Base-by-base conservation (phyloP, 2,113 vertebrate genomes). In the Neodontobutis hainanensis region DNA sequence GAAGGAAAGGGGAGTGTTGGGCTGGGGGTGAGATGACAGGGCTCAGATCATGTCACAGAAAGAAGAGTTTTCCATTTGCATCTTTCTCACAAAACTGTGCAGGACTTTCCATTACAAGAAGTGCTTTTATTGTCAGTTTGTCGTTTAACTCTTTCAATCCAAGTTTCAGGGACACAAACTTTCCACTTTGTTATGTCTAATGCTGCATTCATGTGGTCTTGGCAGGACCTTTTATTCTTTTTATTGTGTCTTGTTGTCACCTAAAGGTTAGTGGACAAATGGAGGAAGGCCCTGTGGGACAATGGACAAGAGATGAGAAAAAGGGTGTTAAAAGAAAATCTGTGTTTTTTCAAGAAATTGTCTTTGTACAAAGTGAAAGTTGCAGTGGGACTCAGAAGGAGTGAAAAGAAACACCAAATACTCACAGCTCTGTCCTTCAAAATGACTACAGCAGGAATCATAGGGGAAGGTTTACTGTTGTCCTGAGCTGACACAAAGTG, bases 11-110 rank as follows among this genome's bases (percentile, higher is more conserved):
- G 63, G 48, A 48, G 48, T 34, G 8, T 40, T 11, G 15, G 70
- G 61, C 27, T 44, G 35, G 45, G 61, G 50, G 65, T 49, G 7
- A 58, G 62, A 53, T 36, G 38, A 36, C 2, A 57, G 70, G 45
- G 36, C 10, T 42, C 19, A 8, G 40, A 68, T 36, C 61, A 35
- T 53, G 51, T 53, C 11, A 53, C 19, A 27, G 19, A 27, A 11
- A 53, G 34, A 35, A 8, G 51, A 53, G 32, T 14, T 53, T 53
- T 53, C 27, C 51, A 53, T 53, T 27, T 53, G 32, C 51, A 35
- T 53, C 51, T 53, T 53, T 53, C 27, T 9, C 32, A 27, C 51
- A 53, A 35, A 45, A 46, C 10, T 2, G 19, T 27, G 19, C 19
- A 27, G 19, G 11, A 35, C 51, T 53, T 34, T 32, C 35, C 51